Evolutionary conservation across 2,113 vertebrate genomes (phyloP), one percentile per base, ranked within the genome.

Genomic region (Symphodus melops): DNA sequence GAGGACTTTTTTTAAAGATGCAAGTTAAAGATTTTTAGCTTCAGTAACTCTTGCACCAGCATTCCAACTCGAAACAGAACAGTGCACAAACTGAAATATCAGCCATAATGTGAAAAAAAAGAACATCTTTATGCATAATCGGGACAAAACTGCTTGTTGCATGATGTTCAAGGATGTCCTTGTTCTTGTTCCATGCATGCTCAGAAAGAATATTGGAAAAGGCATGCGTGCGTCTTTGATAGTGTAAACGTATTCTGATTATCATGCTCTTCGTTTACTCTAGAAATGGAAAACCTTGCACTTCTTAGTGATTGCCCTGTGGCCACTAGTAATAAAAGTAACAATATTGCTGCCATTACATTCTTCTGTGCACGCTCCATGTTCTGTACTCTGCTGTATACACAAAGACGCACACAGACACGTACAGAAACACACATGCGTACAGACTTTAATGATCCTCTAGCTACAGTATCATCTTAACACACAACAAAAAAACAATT

Each of bases 401-500:
- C 16, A 58, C 56, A 48, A 42, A 73, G 41, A 55, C 28, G 21
- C 25, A 54, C 39, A 56, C 46, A 59, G 28, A 33, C 52, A 74
- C 36, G 65, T 25, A 52, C 48, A 61, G 16, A 68, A 25, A 56
- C 56, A 68, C 60, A 64, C 57, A 46, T 36, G 39, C 53, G 53
- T 23, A 59, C 5, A 44, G 3, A 39, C 56, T 21, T 25, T 68
- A 79, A 74, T 77, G 49, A 81, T 69, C 62, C 21, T 77, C 53
- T 39, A 68, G 60, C 33, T 21, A 72, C 56, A 79, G 44, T 58
- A 68, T 72, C 58, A 62, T 68, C 60, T 68, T 55, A 80, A 82
- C 68, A 75, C 61, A 75, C 54, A 79, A 79, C 25, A 25, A 68
- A 73, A 89, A 51, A 87, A 80, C 79, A 74, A 83, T 83, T 80